Evolutionary conservation across 1,140 invertebrate species (phyloP), one percentile per base, ranked within the genome.

Genomic region (Maniola jurtina): DNA sequence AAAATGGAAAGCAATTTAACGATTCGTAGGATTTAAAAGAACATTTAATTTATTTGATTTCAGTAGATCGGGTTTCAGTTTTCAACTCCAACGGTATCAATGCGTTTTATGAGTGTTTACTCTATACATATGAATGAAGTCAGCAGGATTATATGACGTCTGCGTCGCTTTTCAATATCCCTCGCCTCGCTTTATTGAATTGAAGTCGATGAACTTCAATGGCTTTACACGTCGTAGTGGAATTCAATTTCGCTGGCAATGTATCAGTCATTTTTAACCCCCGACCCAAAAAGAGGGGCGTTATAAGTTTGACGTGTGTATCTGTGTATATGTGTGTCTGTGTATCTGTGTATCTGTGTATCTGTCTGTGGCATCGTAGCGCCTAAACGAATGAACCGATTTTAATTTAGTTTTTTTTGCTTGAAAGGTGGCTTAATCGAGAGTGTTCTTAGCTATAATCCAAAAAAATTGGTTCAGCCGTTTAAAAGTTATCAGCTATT

Each of bases 91-190:
- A 14, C n/a, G 45, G 5, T n/a, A 48, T 48, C 48, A 52, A 52
- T 52, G 48, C 45, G 48, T 52, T 52, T 16, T 52, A 52, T 52
- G 48, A 52, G 14, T 52, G 48, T 52, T 52, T 52, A 52, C 14
- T 52, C 13, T 11, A 7, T 52, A 52, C 48, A 52, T 6, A 16
- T 11, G 5, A 13, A 6, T 11, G 14, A 25, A 52, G 6, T 15
- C 14, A 52, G 48, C 16, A 52, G 48, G 48, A 52, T 52, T 52
- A 52, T 52, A 52, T 25, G 48, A 25, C 48, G 48, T 52, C 48
- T 52, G 48, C 48, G 25, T 52, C 48, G 48, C 0, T 52, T 16
- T 52, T 10, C 48, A 52, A 52, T 52, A 52, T 52, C 16, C 6
- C 14, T 52, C 48, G 10, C 6, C 14, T 52, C 48, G 10, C 48